Evolutionary conservation across 2,797 vertebrate species (phyloP).

Genomic region (Chiloscyllium punctatum): DNA sequence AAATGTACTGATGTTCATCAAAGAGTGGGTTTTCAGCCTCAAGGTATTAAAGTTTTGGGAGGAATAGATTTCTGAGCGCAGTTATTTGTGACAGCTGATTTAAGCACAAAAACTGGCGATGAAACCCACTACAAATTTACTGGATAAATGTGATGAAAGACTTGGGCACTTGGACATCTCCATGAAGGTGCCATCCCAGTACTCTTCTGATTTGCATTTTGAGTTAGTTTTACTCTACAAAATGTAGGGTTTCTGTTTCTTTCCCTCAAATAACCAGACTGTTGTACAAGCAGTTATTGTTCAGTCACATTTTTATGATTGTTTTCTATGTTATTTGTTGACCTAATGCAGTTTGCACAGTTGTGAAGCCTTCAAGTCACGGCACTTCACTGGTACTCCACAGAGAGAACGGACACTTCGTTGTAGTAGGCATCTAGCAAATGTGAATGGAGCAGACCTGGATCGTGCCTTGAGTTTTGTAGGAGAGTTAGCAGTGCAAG

Average conservation of each 20-base stretch:
- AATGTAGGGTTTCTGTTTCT: constrained; percentile 47
- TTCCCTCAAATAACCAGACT: constrained; percentile 54
- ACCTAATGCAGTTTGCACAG: constrained; percentile 97
- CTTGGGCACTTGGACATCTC: constrained; percentile 59
- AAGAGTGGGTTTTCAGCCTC: constrained; percentile 2
- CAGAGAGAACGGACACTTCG: constrained; percentile 64
- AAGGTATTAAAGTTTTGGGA: constrained; percentile 18
- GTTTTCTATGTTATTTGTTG: constrained; percentile 66
- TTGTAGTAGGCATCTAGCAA: constrained; percentile 40
- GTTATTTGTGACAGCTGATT: constrained; percentile 21
- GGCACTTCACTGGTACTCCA: constrained; percentile 73
- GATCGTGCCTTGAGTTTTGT: not conserved
- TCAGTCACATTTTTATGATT: constrained; percentile 50
- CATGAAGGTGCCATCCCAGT: constrained; percentile 62
- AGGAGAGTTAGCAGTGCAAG: constrained; percentile 50
- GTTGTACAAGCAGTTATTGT: constrained; percentile 58
- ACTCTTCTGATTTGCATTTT: constrained; percentile 54
- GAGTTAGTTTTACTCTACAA: constrained; percentile 63
- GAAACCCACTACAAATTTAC: constrained; percentile 43
- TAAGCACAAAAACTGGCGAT: not conserved
- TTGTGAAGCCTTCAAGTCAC: constrained; percentile 75
- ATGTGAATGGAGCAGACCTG: constrained; percentile 24
- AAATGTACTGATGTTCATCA: not conserved
- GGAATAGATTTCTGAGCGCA: not conserved
- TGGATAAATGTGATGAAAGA: constrained; percentile 50